Evolutionary conservation across 2,888 invertebrate genomes (phyloP).

Genomic region (Drepanosiphum platanoidis): DNA sequence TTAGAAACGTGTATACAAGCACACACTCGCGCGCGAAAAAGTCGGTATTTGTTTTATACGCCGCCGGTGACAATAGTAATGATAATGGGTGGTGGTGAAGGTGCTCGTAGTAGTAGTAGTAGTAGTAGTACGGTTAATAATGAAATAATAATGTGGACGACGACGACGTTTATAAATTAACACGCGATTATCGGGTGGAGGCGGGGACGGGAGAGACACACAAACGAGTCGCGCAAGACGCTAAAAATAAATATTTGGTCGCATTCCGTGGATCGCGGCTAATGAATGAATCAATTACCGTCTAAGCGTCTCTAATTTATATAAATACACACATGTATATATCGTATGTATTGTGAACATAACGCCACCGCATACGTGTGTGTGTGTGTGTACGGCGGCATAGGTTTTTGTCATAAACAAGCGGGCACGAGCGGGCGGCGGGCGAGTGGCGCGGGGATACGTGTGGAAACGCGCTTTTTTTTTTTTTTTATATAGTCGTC

Average conservation of each 20-base stretch:
- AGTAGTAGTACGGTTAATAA: background rate
- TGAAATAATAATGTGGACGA: background rate
- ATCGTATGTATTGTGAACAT: background rate
- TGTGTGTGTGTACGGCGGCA: background rate
- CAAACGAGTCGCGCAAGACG: slow-evolving; percentile 5
- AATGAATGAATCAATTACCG: slow-evolving; percentile 61
- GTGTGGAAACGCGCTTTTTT: slow-evolving; percentile 5
- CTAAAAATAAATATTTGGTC: slow-evolving; percentile 58
- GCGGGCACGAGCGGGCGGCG: background rate
- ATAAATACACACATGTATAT: slow-evolving; percentile 8
- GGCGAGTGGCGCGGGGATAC: background rate
- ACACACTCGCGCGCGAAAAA: no score
- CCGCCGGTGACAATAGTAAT: background rate
- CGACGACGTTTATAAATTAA: slow-evolving; percentile 43
- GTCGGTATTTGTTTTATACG: background rate
- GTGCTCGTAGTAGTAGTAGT: background rate
- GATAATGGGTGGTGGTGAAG: no score
- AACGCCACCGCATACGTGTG: background rate
- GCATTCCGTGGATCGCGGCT: slow-evolving; percentile 52
- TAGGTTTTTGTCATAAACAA: slow-evolving; percentile 18
- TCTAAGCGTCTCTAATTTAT: slow-evolving; percentile 24
- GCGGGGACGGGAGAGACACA: slow-evolving; percentile 15
- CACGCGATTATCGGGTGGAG: slow-evolving; percentile 25
- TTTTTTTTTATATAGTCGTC: no score
- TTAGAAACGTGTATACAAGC: no score